Evolutionary conservation across 2,113 vertebrate genomes (phyloP), one percentile per base, ranked within the genome.

Genomic region (Callaeas wilsoni): DNA sequence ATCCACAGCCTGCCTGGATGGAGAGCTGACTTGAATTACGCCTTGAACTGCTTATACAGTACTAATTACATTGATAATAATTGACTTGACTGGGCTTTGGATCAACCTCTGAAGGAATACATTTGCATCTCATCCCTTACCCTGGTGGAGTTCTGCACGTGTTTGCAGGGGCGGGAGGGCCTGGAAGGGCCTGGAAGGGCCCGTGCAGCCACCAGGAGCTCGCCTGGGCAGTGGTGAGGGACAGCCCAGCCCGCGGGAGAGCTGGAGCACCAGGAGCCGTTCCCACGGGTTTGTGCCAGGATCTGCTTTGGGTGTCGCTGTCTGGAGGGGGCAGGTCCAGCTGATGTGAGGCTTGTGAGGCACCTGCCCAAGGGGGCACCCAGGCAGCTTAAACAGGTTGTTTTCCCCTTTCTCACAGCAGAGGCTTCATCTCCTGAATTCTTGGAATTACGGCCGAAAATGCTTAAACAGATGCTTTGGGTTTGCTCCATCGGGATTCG

Each of bases 61-160:
- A 92, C 88, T 96, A 95, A 96, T 96, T 96, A 69, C 88, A 89
- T 96, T 93, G 95, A 94, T 96, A 95, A 73, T 94, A 96, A 97
- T 94, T 93, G 89, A 95, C 92, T 94, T 93, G 90, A 79, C 64
- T 90, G 92, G 88, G 89, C 83, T 94, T 94, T 92, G 92, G 88
- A 87, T 87, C 88, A 94, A 57, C 73, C 86, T 92, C 94, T 53
- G 80, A 90, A 81, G 23, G 94, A 93, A 96, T 96, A 87, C 15
- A 91, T 96, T 96, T 96, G 69, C 95, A 93, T 96, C 83, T 96
- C 80, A 78, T 97, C 94, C 82, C 29, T 75, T 47, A 26, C 46
- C 37, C 88, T 76, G 56, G 55, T 60, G 76, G 82, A 85, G 86
- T 25, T 89, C 29, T 92, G 76, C 16, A 3, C 50, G 76, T 84